Percentiles rank a stretch among this genome's conserved stretches.
These are phyloP conservation scores for Piprites chloris DNA, from an alignment of 2,113 vertebrate genomes.

Conservation along the genomic window DNA sequence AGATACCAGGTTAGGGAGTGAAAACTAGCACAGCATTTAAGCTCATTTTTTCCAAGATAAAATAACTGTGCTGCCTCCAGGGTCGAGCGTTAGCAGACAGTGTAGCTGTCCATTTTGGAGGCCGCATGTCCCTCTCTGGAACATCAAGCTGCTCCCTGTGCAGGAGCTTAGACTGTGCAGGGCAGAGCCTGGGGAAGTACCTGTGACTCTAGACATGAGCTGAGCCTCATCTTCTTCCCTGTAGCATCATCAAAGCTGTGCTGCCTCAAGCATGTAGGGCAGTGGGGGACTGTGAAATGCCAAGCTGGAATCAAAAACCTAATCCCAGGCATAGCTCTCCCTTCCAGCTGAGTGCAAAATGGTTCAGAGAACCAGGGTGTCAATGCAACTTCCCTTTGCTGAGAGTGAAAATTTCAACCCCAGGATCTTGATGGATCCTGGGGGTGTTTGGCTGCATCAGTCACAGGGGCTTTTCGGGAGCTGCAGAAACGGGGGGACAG, in stretches of 20 bases:
- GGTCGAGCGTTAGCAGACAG: neutral
- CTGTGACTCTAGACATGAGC: neutral
- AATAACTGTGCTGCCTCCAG: neutral
- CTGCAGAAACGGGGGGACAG: neutral
- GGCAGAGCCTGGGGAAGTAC: neutral
- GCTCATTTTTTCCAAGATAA: neutral
- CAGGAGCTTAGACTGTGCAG: neutral
- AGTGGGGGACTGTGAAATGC: neutral
- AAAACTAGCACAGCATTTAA: neutral
- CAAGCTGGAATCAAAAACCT: neutral
- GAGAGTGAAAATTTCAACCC: neutral
- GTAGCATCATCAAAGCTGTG: neutral
- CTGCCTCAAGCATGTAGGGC: neutral
- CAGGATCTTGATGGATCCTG: neutral
- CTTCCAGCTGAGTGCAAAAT: slow-evolving; percentile 18
- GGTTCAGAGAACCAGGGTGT: neutral
- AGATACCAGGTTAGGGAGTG: neutral
- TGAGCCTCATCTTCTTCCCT: neutral
- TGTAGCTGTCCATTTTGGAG: neutral
- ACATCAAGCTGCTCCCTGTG: neutral
- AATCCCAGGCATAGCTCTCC: neutral
- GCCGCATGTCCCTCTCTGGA: neutral
- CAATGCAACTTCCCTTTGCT: neutral
- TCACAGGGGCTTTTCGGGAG: neutral
- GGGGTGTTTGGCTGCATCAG: neutral